Conservation (phyloP, 2,797 vertebrate genomes). For the Melanotaenia boesemani region DNA sequence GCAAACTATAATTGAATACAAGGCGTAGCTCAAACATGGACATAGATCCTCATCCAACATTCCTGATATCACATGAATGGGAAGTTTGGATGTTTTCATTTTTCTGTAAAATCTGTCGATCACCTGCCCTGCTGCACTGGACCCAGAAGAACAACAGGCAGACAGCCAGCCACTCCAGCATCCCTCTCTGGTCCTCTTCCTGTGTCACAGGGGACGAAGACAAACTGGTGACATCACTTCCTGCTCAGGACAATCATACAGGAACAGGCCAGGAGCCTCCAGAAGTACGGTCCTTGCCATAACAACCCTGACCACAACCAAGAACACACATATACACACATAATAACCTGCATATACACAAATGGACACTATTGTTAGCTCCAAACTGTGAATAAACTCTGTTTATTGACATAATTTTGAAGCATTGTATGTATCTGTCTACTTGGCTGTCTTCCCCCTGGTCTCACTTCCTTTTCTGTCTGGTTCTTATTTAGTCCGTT, state of each 20-base stretch:
- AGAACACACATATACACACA: conserved; percentile 34
- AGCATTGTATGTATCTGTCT: conserved; percentile 63
- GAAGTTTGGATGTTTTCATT: not conserved
- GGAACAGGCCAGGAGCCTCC: conserved; percentile 67
- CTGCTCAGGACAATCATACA: conserved; percentile 79
- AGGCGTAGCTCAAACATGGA: not conserved
- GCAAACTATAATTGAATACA: not conserved
- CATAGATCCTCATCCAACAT: not conserved
- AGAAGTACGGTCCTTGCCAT: conserved; percentile 63
- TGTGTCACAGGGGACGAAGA: conserved; percentile 67
- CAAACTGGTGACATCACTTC: conserved; percentile 82
- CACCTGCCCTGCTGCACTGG: conserved; percentile 5
- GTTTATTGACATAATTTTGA: conserved; percentile 73
- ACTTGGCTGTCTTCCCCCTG: conserved; percentile 26
- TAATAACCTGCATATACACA: conserved; percentile 27
- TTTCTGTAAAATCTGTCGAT: conserved; percentile 5
- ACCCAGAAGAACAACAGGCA: conserved; percentile 6
- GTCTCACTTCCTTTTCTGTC: conserved; percentile 49
- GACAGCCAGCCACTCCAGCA: conserved; percentile 21
- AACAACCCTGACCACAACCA: conserved; percentile 65
- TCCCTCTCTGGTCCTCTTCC: conserved; percentile 73
- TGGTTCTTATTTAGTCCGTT: conserved; percentile 33
- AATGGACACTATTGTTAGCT: conserved; percentile 67
- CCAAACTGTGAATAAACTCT: conserved; percentile 54
- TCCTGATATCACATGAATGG: not conserved